A percentile compares a stretch with the other conserved stretches of the same genome.
Evolutionary conservation across 2,113 vertebrate genomes (phyloP).

Genomic region (Tetraodon nigroviridis): DNA sequence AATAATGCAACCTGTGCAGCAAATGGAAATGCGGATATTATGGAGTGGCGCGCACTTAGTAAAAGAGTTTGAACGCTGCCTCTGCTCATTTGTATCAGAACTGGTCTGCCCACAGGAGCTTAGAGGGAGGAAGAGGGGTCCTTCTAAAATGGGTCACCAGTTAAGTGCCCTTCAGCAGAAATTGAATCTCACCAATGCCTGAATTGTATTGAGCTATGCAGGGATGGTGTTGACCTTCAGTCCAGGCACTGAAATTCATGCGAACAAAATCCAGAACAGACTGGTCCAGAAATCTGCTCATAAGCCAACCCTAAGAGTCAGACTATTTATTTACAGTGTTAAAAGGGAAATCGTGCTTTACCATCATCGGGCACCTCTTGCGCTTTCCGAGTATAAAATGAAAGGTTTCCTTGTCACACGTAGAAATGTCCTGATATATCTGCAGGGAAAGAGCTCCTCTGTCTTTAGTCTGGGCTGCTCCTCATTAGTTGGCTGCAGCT

Average conservation of each 20-base stretch:
- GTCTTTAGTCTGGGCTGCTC: conserved; percentile 52
- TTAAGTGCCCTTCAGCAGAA: conserved; percentile 73
- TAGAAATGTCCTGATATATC: conserved; percentile 29
- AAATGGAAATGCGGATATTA: conserved; percentile 12
- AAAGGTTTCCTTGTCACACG: conserved; percentile 22
- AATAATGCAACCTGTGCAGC: conserved; percentile 34
- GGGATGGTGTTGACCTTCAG: conserved; percentile 65
- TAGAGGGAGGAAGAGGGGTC: conserved; percentile 54
- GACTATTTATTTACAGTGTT: conserved; percentile 18
- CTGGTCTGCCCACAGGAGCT: conserved; percentile 50
- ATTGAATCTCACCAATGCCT: conserved; percentile 70
- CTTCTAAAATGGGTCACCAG: conserved; percentile 70
- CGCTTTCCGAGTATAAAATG: conserved; percentile 12
- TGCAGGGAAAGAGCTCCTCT: conserved; percentile 14
- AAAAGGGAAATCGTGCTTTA: conserved; percentile 9
- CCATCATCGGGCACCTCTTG: neutral
- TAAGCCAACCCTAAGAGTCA: conserved; percentile 12
- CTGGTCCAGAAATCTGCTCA: conserved; percentile 38
- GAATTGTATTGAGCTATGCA: conserved; percentile 59
- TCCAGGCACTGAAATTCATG: conserved; percentile 55
- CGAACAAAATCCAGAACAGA: conserved; percentile 52
- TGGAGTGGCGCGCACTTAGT: neutral
- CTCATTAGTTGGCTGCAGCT: conserved; percentile 56
- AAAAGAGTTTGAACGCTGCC: conserved; percentile 40
- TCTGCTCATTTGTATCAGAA: conserved; percentile 51